A percentile compares a stretch with the other conserved stretches of the same genome.
These are phyloP conservation scores for Dasypus novemcinctus DNA, from an alignment of 2,113 vertebrate genomes.

Conservation along the genomic window DNA sequence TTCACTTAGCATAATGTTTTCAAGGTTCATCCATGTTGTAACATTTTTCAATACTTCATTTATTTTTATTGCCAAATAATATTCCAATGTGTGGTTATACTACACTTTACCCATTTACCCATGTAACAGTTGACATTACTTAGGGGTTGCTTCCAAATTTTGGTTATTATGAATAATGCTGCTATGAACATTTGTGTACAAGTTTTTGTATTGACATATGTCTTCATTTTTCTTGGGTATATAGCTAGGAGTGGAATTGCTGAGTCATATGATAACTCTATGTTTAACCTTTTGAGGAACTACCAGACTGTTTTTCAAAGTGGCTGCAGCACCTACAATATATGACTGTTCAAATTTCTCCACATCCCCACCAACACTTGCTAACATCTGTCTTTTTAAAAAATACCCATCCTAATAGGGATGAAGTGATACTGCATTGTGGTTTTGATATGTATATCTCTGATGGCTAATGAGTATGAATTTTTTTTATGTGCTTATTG, in stretches of 20 bases:
- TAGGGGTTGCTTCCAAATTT: not conserved
- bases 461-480: not conserved
- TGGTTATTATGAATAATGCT: not conserved
- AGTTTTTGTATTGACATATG: not conserved
- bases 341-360: not conserved
- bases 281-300: not conserved
- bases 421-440: not conserved
- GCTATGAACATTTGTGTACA: not conserved
- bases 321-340: not conserved
- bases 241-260: not conserved
- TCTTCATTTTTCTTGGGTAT: not conserved
- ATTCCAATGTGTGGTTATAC: not conserved
- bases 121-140: not conserved
- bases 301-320: not conserved
- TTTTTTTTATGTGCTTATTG: not conserved
- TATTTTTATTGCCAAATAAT: not conserved
- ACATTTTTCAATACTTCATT: not conserved
- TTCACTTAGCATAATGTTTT: not conserved
- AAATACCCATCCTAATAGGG: not conserved
- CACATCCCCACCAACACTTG: not conserved
- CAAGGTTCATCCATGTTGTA: not conserved
- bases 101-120: not conserved
- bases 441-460: not conserved
- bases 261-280: not conserved
- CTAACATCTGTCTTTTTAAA: not conserved